Conservation (phyloP, 2,797 vertebrate species). For the Carapus acus region DNA sequence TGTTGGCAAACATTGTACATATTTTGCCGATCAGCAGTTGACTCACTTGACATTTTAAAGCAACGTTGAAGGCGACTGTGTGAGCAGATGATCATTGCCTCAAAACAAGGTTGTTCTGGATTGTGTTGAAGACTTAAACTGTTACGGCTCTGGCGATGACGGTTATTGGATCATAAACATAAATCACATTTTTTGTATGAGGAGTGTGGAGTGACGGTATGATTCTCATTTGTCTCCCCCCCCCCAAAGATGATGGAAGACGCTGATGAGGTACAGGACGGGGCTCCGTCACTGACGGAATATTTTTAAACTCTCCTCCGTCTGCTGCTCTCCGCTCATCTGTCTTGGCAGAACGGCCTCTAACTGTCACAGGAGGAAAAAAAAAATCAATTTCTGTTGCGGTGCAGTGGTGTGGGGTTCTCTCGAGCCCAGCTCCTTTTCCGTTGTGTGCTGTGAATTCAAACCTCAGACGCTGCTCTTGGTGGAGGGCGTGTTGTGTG, state of each 20-base stretch:
- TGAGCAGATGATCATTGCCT: too few relatives aligned
- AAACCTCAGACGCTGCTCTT: slow-evolving; percentile 31
- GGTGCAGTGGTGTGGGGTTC: slow-evolving; percentile 8
- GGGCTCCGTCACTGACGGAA: slow-evolving; percentile 43
- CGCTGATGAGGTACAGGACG: slow-evolving; percentile 69
- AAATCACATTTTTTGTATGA: too few relatives aligned
- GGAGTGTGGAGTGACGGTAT: slow-evolving; percentile 13
- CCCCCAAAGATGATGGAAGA: slow-evolving; percentile 74
- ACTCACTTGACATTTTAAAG: too few relatives aligned
- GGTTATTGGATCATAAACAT: too few relatives aligned
- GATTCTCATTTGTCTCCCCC: slow-evolving; percentile 51
- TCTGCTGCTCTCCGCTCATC: slow-evolving; percentile 40
- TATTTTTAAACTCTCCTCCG: slow-evolving; percentile 13
- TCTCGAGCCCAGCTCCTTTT: slow-evolving; percentile 32
- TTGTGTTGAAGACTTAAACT: too few relatives aligned
- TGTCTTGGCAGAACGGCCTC: slow-evolving; percentile 16
- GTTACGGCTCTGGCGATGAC: too few relatives aligned
- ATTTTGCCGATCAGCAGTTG: neutral
- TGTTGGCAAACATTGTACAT: neutral
- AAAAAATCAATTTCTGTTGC: slow-evolving; percentile 12
- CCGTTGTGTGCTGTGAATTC: slow-evolving; percentile 26
- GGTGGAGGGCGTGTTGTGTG: slow-evolving; percentile 16
- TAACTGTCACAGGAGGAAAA: neutral
- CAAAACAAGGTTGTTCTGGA: too few relatives aligned
- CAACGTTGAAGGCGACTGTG: too few relatives aligned